Evolutionary conservation across 2,113 vertebrate species (phyloP), one percentile per base, ranked within the genome.

Genomic region (Erythrocebus patas): DNA sequence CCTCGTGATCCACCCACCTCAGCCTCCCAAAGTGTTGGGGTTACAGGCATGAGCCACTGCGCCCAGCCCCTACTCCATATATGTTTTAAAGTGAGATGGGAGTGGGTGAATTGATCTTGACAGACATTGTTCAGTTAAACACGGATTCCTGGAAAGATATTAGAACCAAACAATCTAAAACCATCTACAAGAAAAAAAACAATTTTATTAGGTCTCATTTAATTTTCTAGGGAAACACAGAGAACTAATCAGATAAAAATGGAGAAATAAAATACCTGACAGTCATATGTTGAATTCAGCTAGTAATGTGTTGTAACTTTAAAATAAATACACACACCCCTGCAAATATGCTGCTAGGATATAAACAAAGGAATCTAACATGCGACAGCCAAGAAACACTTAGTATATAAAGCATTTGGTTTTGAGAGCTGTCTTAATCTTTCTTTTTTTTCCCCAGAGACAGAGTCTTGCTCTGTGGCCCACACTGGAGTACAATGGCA

Each of bases 121-220:
- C 23, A 78, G 38, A 84, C 27, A 91, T 8, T 91, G 13, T 88
- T 87, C 27, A 95, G 90, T 55, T 85, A 73, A 96, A 84, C 76
- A 94, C 13, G 13, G 40, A 91, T 91, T 91, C 43, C 38, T 96
- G 40, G 66, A 57, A 82, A 93, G 48, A 78, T 91, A 78, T 48
- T 59, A 78, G 61, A 93, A 89, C 8, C 68, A 80, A 93, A 66
- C 6, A 68, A 89, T 86, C n/a, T 78, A 38, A 91, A 88, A 91
- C 38, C 55, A 91, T 32, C 85, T 95, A 32, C 0, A 84, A 90
- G 48, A 48, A 80, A 57, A 92, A 81, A 94, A 30, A 20, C n/a
- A 66, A 93, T 95, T 76, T 85, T 81, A 93, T 70, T 91, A 85
- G n/a, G 48, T 86, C 86, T 93, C 83, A 83, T 87, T 93, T 72